These are phyloP conservation scores for Cinclus mexicanus DNA, from an alignment of 2,113 vertebrate genomes.

Conservation along the genomic window DNA sequence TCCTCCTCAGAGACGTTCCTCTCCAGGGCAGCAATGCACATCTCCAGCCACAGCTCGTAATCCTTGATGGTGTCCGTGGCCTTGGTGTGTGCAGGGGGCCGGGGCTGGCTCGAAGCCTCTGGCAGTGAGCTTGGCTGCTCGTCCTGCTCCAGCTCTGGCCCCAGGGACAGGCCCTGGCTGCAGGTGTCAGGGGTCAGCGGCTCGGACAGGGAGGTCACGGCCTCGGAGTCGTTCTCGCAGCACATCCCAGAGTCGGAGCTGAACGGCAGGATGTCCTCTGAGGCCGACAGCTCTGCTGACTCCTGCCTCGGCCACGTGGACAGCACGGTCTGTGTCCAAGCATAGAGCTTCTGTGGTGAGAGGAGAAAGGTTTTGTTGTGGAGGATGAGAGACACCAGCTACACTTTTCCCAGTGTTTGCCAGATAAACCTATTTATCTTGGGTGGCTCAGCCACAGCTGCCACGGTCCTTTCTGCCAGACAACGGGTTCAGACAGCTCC, in stretches of 20 bases:
- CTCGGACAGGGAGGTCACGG: conserved; percentile 58
- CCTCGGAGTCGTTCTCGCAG: conserved; percentile 67
- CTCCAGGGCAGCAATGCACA: conserved; percentile 71
- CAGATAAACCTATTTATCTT: background rate
- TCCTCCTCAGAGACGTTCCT: conserved; percentile 68
- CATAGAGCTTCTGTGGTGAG: conserved; percentile 53
- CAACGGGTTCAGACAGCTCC: background rate
- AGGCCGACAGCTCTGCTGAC: background rate
- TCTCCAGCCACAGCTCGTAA: conserved; percentile 68
- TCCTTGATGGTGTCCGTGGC: conserved; percentile 45
- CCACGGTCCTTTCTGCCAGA: background rate
- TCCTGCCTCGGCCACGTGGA: conserved; percentile 36
- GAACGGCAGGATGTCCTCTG: conserved; percentile 33
- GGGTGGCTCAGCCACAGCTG: background rate
- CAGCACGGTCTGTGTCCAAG: conserved; percentile 55
- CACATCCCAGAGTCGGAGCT: conserved; percentile 71
- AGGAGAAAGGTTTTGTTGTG: background rate
- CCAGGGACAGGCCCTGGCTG: conserved; percentile 38
- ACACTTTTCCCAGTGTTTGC: background rate
- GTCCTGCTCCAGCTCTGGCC: conserved; percentile 58
- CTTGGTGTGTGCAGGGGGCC: background rate
- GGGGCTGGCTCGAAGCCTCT: background rate
- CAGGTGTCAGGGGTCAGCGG: conserved; percentile 40
- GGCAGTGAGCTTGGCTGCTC: background rate
- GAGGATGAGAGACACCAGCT: background rate